These are phyloP conservation scores for Melieria crassipennis DNA, from an alignment of 2,888 invertebrate genomes.

Conservation along the genomic window DNA sequence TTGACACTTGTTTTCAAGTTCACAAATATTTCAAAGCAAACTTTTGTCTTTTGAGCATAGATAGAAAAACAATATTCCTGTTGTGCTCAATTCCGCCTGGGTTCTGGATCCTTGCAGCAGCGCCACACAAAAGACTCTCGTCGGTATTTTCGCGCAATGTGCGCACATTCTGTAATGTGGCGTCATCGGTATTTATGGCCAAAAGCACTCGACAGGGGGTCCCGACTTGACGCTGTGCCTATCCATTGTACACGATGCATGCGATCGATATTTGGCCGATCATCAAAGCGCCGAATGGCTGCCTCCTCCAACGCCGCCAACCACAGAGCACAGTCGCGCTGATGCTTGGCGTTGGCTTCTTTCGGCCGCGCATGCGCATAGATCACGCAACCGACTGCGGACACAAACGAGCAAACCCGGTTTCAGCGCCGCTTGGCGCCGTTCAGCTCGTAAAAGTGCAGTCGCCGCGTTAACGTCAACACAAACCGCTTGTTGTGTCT, in stretches of 20 bases:
- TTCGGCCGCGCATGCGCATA: too few relatives aligned
- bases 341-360: too few relatives aligned
- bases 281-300: too few relatives aligned
- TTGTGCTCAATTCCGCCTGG: too few relatives aligned
- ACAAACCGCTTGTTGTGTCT: neutral
- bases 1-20: neutral
- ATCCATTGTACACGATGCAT: conserved; percentile 25
- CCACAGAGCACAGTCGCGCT: too few relatives aligned
- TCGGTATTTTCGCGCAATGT: too few relatives aligned
- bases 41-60: neutral
- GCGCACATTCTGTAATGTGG: neutral
- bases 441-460: conserved; percentile 50
- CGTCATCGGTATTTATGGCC: conserved; percentile 36
- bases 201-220: conserved; percentile 30
- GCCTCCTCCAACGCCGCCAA: too few relatives aligned
- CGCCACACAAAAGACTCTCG: too few relatives aligned
- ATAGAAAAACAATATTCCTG: neutral
- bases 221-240: conserved; percentile 32
- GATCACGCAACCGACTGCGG: too few relatives aligned
- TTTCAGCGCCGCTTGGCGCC: conserved; percentile 48
- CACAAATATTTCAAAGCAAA: neutral
- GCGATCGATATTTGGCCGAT: too few relatives aligned
- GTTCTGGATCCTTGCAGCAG: too few relatives aligned
- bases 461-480: conserved; percentile 1
- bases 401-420: too few relatives aligned